phyloP scores from a whole-genome alignment of 1,140 invertebrate genomes.

The Drosophila prosaltans region DNA sequence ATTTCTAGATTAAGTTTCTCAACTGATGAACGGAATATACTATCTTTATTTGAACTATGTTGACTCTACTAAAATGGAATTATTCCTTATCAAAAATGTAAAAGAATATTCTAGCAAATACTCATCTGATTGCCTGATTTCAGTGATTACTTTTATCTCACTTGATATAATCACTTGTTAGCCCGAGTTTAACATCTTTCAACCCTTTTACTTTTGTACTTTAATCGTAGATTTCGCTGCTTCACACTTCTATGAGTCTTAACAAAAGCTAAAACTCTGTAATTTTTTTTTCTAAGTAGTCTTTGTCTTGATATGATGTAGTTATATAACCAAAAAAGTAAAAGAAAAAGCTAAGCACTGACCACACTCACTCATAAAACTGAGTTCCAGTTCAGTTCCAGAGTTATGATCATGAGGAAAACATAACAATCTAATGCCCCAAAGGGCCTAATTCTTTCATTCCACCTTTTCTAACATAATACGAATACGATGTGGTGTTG shows the following conservation, averaged over 20 bases:
- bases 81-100: no score
- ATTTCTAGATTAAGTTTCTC: background rate
- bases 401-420: constrained; percentile 42
- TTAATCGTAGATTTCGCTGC: constrained; percentile 7
- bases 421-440: constrained; percentile 29
- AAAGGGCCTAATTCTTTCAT: constrained; percentile 50
- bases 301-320: constrained; percentile 10
- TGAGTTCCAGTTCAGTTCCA: constrained; percentile 46
- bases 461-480: constrained; percentile 3
- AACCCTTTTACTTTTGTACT: background rate
- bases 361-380: constrained; percentile 47
- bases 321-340: constrained; percentile 40
- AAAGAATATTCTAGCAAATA: no score
- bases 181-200: background rate
- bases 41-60: no score
- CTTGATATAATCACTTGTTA: background rate
- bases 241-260: constrained; percentile 4
- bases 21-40: background rate
- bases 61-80: no score
- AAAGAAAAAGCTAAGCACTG: constrained; percentile 24
- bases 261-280: background rate
- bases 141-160: background rate
- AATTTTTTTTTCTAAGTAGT: background rate
- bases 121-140: background rate
- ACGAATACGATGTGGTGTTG: background rate